Evolutionary conservation across 2,888 invertebrate species (phyloP).

Genomic region (Drosophila paracracens): DNA sequence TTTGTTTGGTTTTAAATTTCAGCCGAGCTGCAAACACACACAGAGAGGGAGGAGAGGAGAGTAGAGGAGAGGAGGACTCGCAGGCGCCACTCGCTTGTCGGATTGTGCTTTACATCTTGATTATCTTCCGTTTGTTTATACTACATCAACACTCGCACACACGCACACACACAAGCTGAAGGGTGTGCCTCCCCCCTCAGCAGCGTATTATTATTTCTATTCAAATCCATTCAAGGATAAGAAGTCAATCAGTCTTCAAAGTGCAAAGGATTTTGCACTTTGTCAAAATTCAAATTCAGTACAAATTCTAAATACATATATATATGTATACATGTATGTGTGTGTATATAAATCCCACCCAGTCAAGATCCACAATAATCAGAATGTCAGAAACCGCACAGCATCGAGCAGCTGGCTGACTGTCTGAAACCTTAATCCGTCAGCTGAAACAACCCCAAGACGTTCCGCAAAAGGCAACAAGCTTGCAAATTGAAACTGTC

Average conservation of each 20-base stretch:
- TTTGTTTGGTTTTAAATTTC: constrained; percentile 81
- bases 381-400: constrained; percentile 24
- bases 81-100: constrained; percentile 44
- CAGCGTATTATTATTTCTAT: constrained; percentile 70
- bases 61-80: constrained; percentile 6
- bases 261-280: constrained; percentile 83
- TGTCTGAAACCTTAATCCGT: constrained; percentile 68
- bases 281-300: constrained; percentile 73
- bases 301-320: constrained; percentile 31
- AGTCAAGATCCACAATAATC: not conserved
- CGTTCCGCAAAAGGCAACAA: constrained; percentile 63
- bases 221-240: constrained; percentile 82
- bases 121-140: constrained; percentile 80
- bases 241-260: constrained; percentile 83
- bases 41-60: not conserved
- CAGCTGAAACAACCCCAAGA: constrained; percentile 73
- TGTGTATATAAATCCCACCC: not conserved
- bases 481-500: constrained; percentile 73
- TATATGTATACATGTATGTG: not conserved
- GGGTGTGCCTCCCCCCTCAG: constrained; percentile 13
- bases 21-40: constrained; percentile 30
- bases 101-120: constrained; percentile 81
- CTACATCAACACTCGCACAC: constrained; percentile 43
- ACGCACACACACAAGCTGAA: constrained; percentile 1
- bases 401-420: constrained; percentile 10